Base-by-base conservation (phyloP, 1,140 invertebrate genomes). In the Stegodyphus mimosarum region DNA sequence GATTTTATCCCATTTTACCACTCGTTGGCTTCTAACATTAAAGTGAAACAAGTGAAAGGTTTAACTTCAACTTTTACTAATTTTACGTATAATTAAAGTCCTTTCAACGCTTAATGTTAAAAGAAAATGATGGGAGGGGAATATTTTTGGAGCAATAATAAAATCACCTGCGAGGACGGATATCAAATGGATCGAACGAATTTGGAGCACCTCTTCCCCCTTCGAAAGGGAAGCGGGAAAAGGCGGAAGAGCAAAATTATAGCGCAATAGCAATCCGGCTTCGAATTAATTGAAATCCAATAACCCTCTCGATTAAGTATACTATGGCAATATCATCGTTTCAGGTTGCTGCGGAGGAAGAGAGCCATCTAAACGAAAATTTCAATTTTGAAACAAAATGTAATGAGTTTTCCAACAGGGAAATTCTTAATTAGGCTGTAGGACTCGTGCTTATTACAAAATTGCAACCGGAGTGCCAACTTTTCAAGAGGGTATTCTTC, bases 321-420 rank as follows among this genome's bases (percentile, higher is more conserved):
- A 9, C 51, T 51, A 10, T 49, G 51, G 69, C 53, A 70, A 73
- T 81, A 81, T 64, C 78, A 63, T 81, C 69, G 72, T 72, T 81
- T 18, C 51, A n/a, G 15, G 7, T 50, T 33, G 52, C 67, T 60
- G 50, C 9, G 18, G 1, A 55, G 17, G 51, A 81, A 17, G 72
- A 76, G 64, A 75, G 67, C 52, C 79, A 74, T 83, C 55, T 52
- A 10, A 83, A 76, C 72, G 71, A 84, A 84, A 84, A 53, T 84
- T 84, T 84, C 81, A 84, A 84, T 84, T 84, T 84, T 84, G 81
- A 84, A 83, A 84, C 73, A 84, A 84, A 84, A 75, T 84, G 72
- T 75, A 84, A 84, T 84, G 81, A 84, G 81, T 84, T 84, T 83
- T 84, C 81, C 72, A 7, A 33, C 15, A 63, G 18, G 78, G n/a